Base-by-base conservation (phyloP, 2,797 vertebrate genomes). In the Clarias platycephalus region DNA sequence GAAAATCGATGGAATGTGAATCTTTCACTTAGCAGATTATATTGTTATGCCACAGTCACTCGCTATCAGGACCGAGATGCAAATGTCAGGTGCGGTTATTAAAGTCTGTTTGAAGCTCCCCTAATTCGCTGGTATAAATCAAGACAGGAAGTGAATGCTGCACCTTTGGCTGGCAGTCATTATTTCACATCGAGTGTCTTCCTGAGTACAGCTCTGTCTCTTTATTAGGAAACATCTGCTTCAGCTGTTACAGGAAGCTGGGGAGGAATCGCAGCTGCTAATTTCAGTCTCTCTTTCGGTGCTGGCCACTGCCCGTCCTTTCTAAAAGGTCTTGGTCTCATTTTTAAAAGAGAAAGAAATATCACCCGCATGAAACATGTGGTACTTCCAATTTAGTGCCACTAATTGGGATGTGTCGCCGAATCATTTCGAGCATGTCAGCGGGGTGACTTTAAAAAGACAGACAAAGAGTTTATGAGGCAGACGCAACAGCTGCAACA, bases 81-180 rank as follows among this genome's bases (percentile, higher is more conserved):
- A 83, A 81, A 84, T 87, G 82, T 84, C 79, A 86, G 82, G 81
- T 81, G 58, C 68, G 64, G 74, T 85, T 89, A 85, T 85, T 86
- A 84, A 77, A 81, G 83, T 28, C 63, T 44, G 63, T 83, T 84
- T 82, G 84, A 64, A 83, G 78, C 66, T 77, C 68, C 44, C 58
- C 26, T 81, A 55, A 88, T 82, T 81, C 77, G 57, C 28, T 76
- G 79, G 9, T 37, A 75, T 84, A 55, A 82, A 83, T 71, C 80
- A 80, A 40, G 77, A 81, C 34, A 64, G 72, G 76, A 83, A 81
- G 49, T 83, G 68, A 79, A 84, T 53, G 28, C 53, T 74, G 55
- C 10, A 31, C 67, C 75, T 62, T 80, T 64, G 75, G 71, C 67
- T 71, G 49, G 58, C 55, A 67, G 76, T 80, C 60, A 76, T 86